Evolutionary conservation across 2,888 invertebrate species (phyloP).

Genomic region (Hydriomena furcata): DNA sequence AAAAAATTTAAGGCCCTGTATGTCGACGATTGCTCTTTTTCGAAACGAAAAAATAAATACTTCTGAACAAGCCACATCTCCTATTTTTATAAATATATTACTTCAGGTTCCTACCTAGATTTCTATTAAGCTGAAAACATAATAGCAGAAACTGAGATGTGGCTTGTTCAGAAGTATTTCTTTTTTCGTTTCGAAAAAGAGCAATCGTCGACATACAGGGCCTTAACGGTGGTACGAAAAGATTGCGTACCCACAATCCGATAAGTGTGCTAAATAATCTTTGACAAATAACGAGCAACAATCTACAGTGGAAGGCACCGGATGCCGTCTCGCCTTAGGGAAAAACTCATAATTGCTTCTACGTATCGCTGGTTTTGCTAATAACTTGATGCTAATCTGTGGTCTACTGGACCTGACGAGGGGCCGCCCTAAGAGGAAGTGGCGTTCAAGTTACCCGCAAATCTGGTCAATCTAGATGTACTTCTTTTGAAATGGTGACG

Average conservation of each 20-base stretch:
- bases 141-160: too few relatives aligned
- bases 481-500: conserved; percentile 31
- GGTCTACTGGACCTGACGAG: conserved; percentile 14
- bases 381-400: conserved; percentile 28
- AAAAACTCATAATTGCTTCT: conserved; percentile 70
- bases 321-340: conserved; percentile 56
- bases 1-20: too few relatives aligned
- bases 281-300: conserved; percentile 37
- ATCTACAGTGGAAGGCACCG: conserved; percentile 51
- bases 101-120: too few relatives aligned
- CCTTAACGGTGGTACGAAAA: too few relatives aligned
- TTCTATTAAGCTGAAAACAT: too few relatives aligned
- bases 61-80: too few relatives aligned
- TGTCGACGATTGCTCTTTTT: too few relatives aligned
- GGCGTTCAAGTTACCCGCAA: conserved; percentile 38
- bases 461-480: conserved; percentile 23
- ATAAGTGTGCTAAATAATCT: conserved; percentile 11
- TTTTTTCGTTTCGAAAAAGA: too few relatives aligned
- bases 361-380: conserved; percentile 45
- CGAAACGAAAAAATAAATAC: too few relatives aligned
- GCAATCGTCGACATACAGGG: too few relatives aligned
- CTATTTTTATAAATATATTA: too few relatives aligned
- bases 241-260: background rate
- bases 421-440: conserved; percentile 47
- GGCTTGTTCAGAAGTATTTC: too few relatives aligned